Conservation (phyloP, 2,113 vertebrate species). For the Plecotus auritus region DNA sequence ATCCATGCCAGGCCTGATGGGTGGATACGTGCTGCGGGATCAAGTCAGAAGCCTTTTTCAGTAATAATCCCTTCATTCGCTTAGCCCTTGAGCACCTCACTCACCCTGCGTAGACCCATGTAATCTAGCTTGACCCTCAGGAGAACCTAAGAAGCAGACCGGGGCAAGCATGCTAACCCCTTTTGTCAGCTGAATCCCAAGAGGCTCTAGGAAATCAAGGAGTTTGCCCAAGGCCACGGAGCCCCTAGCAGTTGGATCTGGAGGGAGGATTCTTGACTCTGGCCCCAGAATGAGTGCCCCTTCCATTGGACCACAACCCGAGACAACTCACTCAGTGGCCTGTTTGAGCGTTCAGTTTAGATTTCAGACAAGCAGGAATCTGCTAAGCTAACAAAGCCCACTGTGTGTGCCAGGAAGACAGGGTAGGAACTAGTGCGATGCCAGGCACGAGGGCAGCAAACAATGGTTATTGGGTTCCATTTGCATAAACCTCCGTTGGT, state of each 20-base stretch:
- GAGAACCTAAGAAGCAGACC: not conserved
- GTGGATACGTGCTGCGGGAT: not conserved
- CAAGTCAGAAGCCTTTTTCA: not conserved
- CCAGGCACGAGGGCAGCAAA: not conserved
- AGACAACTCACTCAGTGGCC: not conserved
- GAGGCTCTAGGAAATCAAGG: not conserved
- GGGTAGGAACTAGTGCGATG: not conserved
- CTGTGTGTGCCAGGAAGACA: not conserved
- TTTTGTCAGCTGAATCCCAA: not conserved
- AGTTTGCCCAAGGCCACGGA: not conserved
- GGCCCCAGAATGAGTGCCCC: not conserved
- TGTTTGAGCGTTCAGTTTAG: not conserved
- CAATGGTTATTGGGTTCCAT: not conserved
- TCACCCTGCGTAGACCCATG: no score
- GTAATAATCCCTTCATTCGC: accelerated
- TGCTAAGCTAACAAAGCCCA: not conserved
- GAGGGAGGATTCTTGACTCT: not conserved
- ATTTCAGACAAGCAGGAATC: not conserved
- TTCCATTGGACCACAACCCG: not conserved
- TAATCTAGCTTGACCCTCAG: not conserved
- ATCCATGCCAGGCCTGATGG: not conserved
- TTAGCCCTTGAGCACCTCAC: accelerated
- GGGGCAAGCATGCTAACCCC: not conserved
- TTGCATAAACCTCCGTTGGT: not conserved
- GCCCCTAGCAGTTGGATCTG: not conserved